Percentiles rank a stretch among this genome's conserved stretches.
Conservation (phyloP, 1,140 invertebrate species). For the Calycopis cecrops region DNA sequence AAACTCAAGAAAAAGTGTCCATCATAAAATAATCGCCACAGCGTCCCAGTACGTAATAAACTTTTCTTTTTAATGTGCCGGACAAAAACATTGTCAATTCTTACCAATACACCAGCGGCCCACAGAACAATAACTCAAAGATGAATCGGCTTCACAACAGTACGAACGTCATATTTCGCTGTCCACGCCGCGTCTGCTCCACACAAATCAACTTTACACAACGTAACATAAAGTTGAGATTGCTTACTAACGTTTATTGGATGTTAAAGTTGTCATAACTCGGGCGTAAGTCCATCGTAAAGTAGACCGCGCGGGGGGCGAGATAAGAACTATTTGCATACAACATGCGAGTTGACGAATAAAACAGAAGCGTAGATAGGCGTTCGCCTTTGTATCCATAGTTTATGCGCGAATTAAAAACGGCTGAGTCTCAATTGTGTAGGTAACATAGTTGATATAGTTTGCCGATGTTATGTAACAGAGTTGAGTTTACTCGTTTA, state of each 20-base stretch:
- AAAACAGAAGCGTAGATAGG: conserved; percentile 19
- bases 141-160: conserved; percentile 38
- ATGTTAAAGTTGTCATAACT: conserved; percentile 29
- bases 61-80: conserved; percentile 24
- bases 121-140: conserved; percentile 41
- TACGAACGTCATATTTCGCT: conserved; percentile 32
- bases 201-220: not conserved
- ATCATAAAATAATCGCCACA: too few relatives aligned
- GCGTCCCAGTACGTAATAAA: conserved; percentile 17
- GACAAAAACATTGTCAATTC: conserved; percentile 17
- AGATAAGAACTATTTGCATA: conserved; percentile 43
- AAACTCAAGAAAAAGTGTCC: too few relatives aligned
- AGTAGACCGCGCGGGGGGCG: conserved; percentile 44
- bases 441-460: too few relatives aligned
- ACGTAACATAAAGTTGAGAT: conserved; percentile 12
- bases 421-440: not conserved
- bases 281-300: conserved; percentile 38
- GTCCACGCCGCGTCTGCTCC: conserved; percentile 12
- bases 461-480: too few relatives aligned
- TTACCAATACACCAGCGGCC: conserved; percentile 28
- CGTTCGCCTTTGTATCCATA: conserved; percentile 20
- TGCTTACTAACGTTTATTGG: not conserved
- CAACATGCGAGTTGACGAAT: conserved; percentile 25
- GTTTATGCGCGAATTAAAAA: conserved; percentile 3
- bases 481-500: too few relatives aligned